These are phyloP conservation scores for Eulithis prunata DNA, from an alignment of 2,888 invertebrate species.

Conservation along the genomic window DNA sequence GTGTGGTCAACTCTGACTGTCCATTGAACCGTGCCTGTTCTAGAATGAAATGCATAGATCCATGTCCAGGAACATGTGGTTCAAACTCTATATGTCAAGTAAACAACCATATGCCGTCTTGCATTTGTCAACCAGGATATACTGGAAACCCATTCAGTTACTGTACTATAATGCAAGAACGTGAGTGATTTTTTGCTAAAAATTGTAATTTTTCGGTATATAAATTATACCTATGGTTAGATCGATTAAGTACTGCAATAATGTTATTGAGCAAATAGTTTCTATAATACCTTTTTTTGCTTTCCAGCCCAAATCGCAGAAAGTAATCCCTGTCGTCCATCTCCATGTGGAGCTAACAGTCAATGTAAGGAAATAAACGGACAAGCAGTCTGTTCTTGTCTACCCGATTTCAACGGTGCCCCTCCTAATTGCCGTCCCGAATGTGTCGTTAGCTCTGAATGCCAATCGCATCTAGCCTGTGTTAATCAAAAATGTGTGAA, in stretches of 20 bases:
- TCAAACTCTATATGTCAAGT: conserved; percentile 89
- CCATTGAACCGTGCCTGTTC: conserved; percentile 88
- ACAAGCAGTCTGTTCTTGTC: conserved; percentile 89
- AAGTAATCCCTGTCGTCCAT: conserved; percentile 72
- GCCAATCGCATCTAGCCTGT: conserved; percentile 86
- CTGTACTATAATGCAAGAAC: conserved; percentile 80
- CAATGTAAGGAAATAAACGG: conserved; percentile 89
- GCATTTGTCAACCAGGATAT: conserved; percentile 86
- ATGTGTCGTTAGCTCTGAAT: conserved; percentile 88
- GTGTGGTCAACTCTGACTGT: conserved; percentile 89
- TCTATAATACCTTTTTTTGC: not conserved
- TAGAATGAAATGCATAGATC: conserved; percentile 89
- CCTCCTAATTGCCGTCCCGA: conserved; percentile 90
- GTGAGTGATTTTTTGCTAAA: conserved; percentile 57
- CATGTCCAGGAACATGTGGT: conserved; percentile 92
- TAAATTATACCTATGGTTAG: no score
- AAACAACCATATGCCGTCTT: conserved; percentile 89
- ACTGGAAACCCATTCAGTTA: conserved; percentile 88
- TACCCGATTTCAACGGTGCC: conserved; percentile 85
- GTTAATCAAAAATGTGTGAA: conserved; percentile 88
- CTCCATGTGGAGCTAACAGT: conserved; percentile 91
- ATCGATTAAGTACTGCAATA: no score
- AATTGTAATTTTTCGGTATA: not conserved
- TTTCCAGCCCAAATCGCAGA: conserved; percentile 65
- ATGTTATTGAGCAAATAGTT: no score